phyloP scores from a whole-genome alignment of 2,888 invertebrate genomes.

The Hololepta plana region DNA sequence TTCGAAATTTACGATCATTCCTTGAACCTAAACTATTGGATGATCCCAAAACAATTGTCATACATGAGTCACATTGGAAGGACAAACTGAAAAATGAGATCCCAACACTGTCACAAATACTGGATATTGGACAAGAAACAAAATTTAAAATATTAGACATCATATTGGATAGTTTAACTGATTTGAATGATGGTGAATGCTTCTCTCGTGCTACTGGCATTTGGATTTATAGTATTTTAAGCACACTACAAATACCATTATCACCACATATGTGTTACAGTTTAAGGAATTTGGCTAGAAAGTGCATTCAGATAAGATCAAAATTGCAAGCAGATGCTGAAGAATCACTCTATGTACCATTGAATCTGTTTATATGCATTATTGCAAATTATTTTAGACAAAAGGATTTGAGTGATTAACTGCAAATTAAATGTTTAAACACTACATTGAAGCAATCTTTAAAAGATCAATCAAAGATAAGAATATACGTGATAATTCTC shows the following conservation, averaged over 20 bases:
- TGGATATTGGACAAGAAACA: too few relatives aligned
- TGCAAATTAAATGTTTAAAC: too few relatives aligned
- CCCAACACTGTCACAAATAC: too few relatives aligned
- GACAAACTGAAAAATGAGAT: too few relatives aligned
- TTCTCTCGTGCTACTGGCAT: constrained; percentile 32
- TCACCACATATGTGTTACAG: constrained; percentile 38
- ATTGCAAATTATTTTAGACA: constrained; percentile 57
- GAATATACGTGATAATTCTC: too few relatives aligned
- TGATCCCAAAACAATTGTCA: too few relatives aligned
- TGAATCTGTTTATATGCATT: constrained; percentile 57
- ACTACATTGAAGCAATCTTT: too few relatives aligned
- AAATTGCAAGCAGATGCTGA: constrained; percentile 18
- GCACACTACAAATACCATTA: constrained; percentile 38
- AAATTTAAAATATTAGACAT: constrained; percentile 14
- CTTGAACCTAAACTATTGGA: constrained; percentile 7
- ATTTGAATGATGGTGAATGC: too few relatives aligned
- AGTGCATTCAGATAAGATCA: constrained; percentile 25
- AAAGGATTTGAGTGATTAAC: constrained; percentile 40
- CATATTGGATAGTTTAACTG: constrained; percentile 19
- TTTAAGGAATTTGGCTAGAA: constrained; percentile 35
- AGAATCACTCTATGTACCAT: constrained; percentile 27
- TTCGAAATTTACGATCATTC: constrained; percentile 35
- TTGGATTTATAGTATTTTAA: constrained; percentile 43
- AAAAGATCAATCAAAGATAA: too few relatives aligned
- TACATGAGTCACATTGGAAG: too few relatives aligned